A percentile compares a stretch with the other conserved stretches of the same genome.
These are phyloP conservation scores for Conus betulinus DNA, from an alignment of 1,140 invertebrate species.

Conservation along the genomic window DNA sequence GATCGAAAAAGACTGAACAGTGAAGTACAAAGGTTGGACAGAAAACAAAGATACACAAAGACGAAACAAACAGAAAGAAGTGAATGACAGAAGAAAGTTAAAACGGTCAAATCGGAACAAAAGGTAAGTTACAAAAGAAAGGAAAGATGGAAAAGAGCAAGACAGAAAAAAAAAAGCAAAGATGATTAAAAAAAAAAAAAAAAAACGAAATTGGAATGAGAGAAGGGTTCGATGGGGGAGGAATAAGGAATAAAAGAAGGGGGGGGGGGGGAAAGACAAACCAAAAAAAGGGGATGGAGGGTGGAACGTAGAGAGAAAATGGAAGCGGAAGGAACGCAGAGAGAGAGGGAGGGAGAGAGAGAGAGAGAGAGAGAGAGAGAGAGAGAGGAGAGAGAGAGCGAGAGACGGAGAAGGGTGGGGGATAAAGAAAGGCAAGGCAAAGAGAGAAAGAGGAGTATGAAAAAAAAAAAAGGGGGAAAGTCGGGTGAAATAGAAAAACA, in stretches of 20 bases:
- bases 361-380: too few relatives aligned
- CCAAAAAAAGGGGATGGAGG: background rate
- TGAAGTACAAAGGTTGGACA: too few relatives aligned
- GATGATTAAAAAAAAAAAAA: too few relatives aligned
- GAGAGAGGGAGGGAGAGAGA: too few relatives aligned
- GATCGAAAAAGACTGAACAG: too few relatives aligned
- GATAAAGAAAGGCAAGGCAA: background rate
- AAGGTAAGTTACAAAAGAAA: background rate
- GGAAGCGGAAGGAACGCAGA: background rate
- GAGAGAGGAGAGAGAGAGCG: background rate
- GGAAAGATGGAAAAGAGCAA: background rate
- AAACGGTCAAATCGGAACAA: background rate
- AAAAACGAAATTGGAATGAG: background rate
- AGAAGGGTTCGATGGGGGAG: background rate
- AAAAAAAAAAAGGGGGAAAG: background rate
- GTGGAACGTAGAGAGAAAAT: background rate
- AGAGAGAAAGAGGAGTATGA: background rate
- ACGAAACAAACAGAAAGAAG: background rate
- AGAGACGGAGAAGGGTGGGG: background rate
- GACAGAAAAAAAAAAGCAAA: too few relatives aligned
- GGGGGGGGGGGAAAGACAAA: background rate
- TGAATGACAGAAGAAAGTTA: background rate
- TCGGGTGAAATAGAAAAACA: too few relatives aligned
- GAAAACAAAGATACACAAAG: background rate
- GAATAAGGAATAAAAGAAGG: background rate